Percentiles rank a stretch among this genome's conserved stretches.
These are phyloP conservation scores for Poeciliopsis retropinna DNA, from an alignment of 2,113 vertebrate species.

Conservation along the genomic window DNA sequence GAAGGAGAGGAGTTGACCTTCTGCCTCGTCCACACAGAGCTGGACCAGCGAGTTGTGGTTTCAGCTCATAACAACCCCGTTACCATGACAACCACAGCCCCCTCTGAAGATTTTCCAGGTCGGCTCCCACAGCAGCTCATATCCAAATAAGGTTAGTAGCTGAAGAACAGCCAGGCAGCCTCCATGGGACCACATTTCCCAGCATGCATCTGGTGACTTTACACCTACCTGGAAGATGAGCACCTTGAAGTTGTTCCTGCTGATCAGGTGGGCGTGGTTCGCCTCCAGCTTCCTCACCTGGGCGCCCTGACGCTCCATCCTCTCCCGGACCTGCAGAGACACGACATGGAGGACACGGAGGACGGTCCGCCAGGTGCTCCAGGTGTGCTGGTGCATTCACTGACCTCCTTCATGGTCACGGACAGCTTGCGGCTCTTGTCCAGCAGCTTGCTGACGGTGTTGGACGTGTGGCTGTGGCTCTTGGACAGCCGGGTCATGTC, in stretches of 20 bases:
- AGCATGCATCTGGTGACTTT: background rate
- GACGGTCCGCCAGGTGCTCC: background rate
- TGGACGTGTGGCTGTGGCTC: conserved; percentile 89
- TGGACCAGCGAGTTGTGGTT: no score
- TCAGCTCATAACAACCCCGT: background rate
- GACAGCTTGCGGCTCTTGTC: conserved; percentile 96
- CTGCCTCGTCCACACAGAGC: background rate
- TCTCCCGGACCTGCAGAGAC: conserved; percentile 76
- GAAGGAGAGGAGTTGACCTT: no score
- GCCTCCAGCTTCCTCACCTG: conserved; percentile 92
- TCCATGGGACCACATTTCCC: background rate
- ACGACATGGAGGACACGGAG: background rate
- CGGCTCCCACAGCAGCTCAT: conserved; percentile 9
- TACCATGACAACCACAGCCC: conserved; percentile 22
- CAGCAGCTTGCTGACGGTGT: conserved; percentile 93
- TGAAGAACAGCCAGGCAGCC: background rate
- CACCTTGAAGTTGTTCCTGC: conserved; percentile 93
- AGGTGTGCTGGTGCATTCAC: background rate
- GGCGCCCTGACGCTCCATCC: conserved; percentile 88
- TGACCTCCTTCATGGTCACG: conserved; percentile 90
- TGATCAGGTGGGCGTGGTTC: conserved; percentile 91
- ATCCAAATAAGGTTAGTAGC: conserved; percentile 45
- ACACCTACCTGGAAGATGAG: conserved; percentile 93
- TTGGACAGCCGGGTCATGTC: conserved; percentile 92
- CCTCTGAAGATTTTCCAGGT: conserved; percentile 12